Percentiles rank a stretch among this genome's conserved stretches.
These are phyloP conservation scores for Moxostoma hubbsi DNA, from an alignment of 2,797 vertebrate genomes.

Conservation along the genomic window DNA sequence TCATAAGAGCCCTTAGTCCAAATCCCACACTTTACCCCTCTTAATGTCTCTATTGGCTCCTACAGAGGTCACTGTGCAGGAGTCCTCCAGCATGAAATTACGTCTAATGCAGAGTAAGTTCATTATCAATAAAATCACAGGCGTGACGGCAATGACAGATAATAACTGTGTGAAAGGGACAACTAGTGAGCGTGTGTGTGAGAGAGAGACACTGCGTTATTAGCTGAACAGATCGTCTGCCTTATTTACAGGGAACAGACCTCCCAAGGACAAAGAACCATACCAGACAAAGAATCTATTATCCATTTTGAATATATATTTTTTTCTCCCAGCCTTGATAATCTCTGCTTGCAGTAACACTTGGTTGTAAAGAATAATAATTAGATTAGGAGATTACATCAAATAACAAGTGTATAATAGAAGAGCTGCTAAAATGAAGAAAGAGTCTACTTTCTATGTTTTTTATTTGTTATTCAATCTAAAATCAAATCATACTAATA, in stretches of 20 bases:
- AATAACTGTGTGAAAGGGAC: constrained; percentile 77
- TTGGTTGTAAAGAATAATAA: constrained; percentile 55
- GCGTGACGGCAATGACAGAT: constrained; percentile 81
- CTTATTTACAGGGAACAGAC: constrained; percentile 71
- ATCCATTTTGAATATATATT: constrained; percentile 63
- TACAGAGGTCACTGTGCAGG: constrained; percentile 74
- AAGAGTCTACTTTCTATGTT: constrained; percentile 51
- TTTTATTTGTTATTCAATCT: constrained; percentile 60
- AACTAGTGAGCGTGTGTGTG: constrained; percentile 61
- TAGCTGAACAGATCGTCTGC: constrained; percentile 66
- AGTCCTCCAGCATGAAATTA: constrained; percentile 80
- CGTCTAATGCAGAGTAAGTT: constrained; percentile 78
- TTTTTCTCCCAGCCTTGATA: constrained; percentile 66
- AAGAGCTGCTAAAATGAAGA: constrained; percentile 60
- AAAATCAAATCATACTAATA: constrained; percentile 65
- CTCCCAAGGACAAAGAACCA: constrained; percentile 75
- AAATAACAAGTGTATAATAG: constrained; percentile 63
- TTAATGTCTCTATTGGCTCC: constrained; percentile 76
- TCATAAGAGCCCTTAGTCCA: constrained; percentile 69
- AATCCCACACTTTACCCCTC: constrained; percentile 62
- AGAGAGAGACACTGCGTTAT: constrained; percentile 48
- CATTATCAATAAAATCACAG: constrained; percentile 84
- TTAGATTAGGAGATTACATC: constrained; percentile 53
- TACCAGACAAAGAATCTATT: constrained; percentile 76
- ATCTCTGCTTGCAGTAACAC: constrained; percentile 59